Evolutionary conservation across 2,113 vertebrate genomes (phyloP).

Genomic region (Varanus salvator): DNA sequence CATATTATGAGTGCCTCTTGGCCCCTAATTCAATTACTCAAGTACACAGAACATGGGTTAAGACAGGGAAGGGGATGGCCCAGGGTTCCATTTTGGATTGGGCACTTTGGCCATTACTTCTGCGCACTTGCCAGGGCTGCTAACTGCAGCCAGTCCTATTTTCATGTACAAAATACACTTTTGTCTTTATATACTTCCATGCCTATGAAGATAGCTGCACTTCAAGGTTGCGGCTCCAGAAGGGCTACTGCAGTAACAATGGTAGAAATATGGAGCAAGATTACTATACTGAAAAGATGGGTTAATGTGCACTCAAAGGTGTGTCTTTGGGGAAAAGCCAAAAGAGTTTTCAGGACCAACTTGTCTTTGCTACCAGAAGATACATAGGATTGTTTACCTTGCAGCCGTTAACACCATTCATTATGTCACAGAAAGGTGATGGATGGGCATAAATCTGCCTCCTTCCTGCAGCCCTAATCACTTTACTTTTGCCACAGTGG

Average conservation of each 20-base stretch:
- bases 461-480: slow-evolving; percentile 16
- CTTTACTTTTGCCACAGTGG: slow-evolving; percentile 15
- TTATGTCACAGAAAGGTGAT: slow-evolving; percentile 17
- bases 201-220: not conserved
- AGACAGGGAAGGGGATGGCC: not conserved
- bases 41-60: not conserved
- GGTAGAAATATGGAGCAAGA: not conserved
- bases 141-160: not conserved
- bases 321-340: not conserved
- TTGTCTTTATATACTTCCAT: too few species aligned
- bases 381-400: slow-evolving; percentile 15
- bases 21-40: not conserved
- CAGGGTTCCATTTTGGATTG: not conserved
- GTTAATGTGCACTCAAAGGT: not conserved
- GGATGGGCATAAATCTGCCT: slow-evolving; percentile 7
- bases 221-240: not conserved
- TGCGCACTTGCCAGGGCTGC: not conserved
- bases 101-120: not conserved
- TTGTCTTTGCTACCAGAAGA: not conserved
- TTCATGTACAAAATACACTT: not conserved
- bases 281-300: not conserved
- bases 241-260: not conserved
- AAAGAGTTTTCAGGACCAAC: slow-evolving; percentile 1
- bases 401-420: slow-evolving; percentile 11
- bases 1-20: not conserved